phyloP scores from a whole-genome alignment of 2,888 invertebrate genomes.

The Folsomia candida region DNA sequence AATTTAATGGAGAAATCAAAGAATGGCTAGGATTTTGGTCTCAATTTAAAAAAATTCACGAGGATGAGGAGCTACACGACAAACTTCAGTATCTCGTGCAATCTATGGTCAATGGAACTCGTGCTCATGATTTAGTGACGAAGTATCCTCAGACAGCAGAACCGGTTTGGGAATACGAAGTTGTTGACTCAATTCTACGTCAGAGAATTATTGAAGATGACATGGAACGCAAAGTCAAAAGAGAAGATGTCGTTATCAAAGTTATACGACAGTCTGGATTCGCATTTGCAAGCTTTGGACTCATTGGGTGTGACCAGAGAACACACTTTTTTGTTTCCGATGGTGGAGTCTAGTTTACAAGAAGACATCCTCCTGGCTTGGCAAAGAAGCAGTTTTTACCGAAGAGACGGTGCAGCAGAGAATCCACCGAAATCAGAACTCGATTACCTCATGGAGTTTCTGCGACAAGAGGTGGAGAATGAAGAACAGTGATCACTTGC shows the following conservation, averaged over 20 bases:
- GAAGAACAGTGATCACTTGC: too few species aligned
- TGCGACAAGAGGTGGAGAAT: background rate
- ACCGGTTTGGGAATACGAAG: constrained; percentile 45
- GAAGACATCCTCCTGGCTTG: constrained; percentile 50
- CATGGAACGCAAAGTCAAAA: constrained; percentile 20
- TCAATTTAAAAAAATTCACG: constrained; percentile 50
- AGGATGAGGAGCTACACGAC: constrained; percentile 30
- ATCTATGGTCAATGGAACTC: constrained; percentile 33
- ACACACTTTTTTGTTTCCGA: constrained; percentile 27
- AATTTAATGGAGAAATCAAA: constrained; percentile 46
- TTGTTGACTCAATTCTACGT: constrained; percentile 50
- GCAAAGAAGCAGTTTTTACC: constrained; percentile 30
- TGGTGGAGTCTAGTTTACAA: too few species aligned
- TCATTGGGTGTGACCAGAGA: constrained; percentile 23
- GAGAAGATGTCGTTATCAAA: too few species aligned
- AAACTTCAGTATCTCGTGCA: constrained; percentile 49
- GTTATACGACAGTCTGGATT: constrained; percentile 32
- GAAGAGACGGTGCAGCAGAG: constrained; percentile 8
- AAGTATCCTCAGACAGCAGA: constrained; percentile 31
- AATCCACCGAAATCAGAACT: constrained; percentile 4
- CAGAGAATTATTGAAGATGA: constrained; percentile 51
- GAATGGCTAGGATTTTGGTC: too few species aligned
- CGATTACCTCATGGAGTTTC: constrained; percentile 15
- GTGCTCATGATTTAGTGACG: constrained; percentile 47
- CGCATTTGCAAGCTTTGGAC: constrained; percentile 24